Base-by-base conservation (phyloP, 1,140 invertebrate genomes). In the Portunus trituberculatus region DNA sequence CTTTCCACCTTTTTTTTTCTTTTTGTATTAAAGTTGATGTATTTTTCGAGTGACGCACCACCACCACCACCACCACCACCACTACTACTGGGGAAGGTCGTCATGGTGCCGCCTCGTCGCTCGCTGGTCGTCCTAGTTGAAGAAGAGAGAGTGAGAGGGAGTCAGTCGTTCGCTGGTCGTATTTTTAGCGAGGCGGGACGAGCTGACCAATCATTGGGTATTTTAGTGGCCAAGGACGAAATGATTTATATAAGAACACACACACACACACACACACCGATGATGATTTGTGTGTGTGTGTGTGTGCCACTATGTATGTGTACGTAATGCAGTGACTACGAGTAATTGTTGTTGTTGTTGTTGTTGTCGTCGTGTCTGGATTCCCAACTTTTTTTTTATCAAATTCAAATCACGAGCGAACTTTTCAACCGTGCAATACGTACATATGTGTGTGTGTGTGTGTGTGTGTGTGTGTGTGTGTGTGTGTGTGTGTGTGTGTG, bases 401-500 rank as follows among this genome's bases (percentile, higher is more conserved):
- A 39, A 2, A 39, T 59, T 59, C 52, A 6, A 39, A 59, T 20
- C 52, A 59, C 52, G 16, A 59, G 16, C 16, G 52, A 59, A 20
- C 52, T 39, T 39, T 39, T 39, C 1, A 10, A 59, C 52, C 16
- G 52, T 59, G 52, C 16, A 20, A 59, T 59, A 14, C 16, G 52
- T 59, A 59, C 52, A 20, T 59, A 10, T 59, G 52, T 59, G 20
- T 76, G 20, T 76, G 67, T 76, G 67, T 76, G 67, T 76, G 6
- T n/a, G 67, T 76, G 67, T 76, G 67, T 76, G 67, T 76, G 67
- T 76, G 67, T 76, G 67, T 76, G 67, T 76, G 67, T 76, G 67
- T 76, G 67, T 76, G 67, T 76, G 67, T 76, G 67, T 76, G 67
- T 76, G 67, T 76, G 67, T 76, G 67, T 76, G 67, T 76, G 67